Conservation (phyloP, 2,113 vertebrate species). For the Oenanthe melanoleuca region DNA sequence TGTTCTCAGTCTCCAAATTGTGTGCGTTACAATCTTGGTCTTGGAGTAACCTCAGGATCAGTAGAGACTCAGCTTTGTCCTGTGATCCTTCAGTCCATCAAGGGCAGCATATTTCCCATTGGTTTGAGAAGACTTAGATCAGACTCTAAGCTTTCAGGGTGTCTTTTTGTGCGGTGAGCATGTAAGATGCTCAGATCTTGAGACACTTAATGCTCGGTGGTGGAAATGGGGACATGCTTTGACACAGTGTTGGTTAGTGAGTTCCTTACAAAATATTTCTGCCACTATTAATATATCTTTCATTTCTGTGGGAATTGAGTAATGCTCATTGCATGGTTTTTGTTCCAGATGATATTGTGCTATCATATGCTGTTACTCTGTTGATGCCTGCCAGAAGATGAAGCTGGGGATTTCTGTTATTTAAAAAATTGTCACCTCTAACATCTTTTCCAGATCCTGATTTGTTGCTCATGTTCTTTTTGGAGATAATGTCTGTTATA, state of each 20-base stretch:
- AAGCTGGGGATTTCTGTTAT: neutral
- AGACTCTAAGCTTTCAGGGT: neutral
- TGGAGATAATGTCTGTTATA: neutral
- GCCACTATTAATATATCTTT: fast-evolving
- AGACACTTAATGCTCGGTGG: fast-evolving
- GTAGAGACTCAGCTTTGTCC: neutral
- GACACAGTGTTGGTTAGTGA: neutral
- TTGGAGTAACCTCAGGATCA: neutral
- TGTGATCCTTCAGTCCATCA: neutral
- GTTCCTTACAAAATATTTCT: neutral
- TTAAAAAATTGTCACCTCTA: neutral
- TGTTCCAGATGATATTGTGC: neutral
- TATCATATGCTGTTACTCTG: neutral
- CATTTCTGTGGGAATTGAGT: neutral
- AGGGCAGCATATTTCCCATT: neutral
- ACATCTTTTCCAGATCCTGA: neutral
- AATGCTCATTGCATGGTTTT: neutral
- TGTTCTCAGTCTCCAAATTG: neutral
- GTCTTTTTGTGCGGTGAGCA: neutral
- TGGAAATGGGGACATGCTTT: neutral
- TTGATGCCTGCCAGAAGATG: neutral
- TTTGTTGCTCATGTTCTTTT: neutral
- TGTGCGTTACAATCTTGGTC: fast-evolving
- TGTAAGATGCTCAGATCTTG: neutral
- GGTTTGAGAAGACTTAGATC: neutral